phyloP scores from a whole-genome alignment of 2,797 vertebrate species.

The Pteronotus mesoamericanus region DNA sequence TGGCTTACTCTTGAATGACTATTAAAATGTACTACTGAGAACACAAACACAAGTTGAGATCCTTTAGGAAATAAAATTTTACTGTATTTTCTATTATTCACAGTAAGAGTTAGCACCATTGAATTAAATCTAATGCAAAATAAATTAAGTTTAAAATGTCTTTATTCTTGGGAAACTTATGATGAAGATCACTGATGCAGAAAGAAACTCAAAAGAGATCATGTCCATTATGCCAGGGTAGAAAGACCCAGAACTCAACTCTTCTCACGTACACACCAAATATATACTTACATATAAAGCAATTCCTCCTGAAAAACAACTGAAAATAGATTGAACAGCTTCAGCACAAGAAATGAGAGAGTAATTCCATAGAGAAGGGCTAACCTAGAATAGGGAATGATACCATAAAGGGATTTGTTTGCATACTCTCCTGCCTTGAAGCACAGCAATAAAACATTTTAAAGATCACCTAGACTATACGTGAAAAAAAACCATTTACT shows the following conservation, averaged over 20 bases:
- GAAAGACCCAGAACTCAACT: neutral
- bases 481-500: neutral
- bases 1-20: neutral
- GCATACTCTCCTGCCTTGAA: neutral
- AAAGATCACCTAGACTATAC: neutral
- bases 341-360: neutral
- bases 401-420: neutral
- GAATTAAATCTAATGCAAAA: constrained; percentile 11
- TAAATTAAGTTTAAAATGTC: neutral
- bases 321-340: neutral
- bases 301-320: neutral
- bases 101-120: neutral
- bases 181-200: neutral
- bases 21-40: constrained; percentile 18
- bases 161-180: neutral
- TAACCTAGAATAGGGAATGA: neutral
- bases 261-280: neutral
- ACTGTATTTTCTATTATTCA: neutral
- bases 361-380: neutral
- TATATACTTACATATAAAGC: neutral
- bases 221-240: neutral
- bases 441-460: neutral
- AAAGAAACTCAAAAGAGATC: neutral
- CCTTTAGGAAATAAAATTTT: neutral
- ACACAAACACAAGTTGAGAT: constrained; percentile 29